phyloP scores from a whole-genome alignment of 2,113 vertebrate genomes.

The Oophaga pumilio region DNA sequence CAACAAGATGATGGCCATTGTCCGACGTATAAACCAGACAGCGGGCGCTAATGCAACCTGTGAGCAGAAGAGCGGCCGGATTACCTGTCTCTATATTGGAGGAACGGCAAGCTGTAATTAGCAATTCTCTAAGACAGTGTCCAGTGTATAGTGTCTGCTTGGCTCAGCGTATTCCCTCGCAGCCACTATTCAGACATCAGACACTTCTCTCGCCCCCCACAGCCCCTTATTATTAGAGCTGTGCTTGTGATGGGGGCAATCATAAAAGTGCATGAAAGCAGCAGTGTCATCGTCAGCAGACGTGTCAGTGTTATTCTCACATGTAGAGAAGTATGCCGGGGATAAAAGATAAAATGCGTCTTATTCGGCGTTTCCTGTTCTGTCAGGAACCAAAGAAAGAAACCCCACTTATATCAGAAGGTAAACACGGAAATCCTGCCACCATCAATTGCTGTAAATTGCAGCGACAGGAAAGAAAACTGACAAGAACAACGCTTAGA shows the following conservation, averaged over 20 bases:
- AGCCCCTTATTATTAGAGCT: neutral
- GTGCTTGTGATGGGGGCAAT: neutral
- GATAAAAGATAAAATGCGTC: slow-evolving; percentile 6
- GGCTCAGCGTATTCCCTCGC: neutral
- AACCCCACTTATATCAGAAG: slow-evolving; percentile 29
- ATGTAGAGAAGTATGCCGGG: neutral
- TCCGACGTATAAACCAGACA: no score
- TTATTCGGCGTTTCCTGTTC: slow-evolving; percentile 29
- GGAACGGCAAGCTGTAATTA: neutral
- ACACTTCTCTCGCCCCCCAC: neutral
- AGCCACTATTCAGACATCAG: neutral
- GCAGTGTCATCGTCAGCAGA: neutral
- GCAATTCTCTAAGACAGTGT: neutral
- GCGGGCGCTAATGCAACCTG: neutral
- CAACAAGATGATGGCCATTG: no score
- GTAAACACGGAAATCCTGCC: slow-evolving; percentile 62
- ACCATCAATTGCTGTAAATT: slow-evolving; percentile 59
- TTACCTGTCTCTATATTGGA: no score
- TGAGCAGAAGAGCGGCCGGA: neutral
- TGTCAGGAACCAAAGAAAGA: slow-evolving; percentile 64
- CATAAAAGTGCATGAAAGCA: neutral
- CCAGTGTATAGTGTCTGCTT: neutral
- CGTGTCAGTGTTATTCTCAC: neutral
- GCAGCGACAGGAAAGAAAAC: slow-evolving; percentile 65
- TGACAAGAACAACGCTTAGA: slow-evolving; percentile 64